Conservation (phyloP, 2,113 vertebrate species). For the Corvus hawaiiensis region DNA sequence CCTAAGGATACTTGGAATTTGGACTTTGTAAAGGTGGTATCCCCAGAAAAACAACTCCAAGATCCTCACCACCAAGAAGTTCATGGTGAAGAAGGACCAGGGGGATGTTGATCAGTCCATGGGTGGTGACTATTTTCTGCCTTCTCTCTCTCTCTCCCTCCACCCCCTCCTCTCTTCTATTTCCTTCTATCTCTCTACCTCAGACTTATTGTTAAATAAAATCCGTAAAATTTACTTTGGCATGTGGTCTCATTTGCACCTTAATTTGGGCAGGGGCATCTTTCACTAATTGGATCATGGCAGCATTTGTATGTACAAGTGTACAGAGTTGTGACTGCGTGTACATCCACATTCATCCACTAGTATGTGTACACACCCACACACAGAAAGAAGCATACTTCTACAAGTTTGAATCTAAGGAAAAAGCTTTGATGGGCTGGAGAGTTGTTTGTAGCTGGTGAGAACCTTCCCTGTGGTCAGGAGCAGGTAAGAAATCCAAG, state of each 20-base stretch:
- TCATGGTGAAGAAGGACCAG: neutral
- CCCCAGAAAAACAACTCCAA: rapidly evolving
- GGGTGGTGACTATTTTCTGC: neutral
- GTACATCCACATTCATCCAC: neutral
- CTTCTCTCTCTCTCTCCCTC: neutral
- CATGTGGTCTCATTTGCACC: neutral
- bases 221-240: rapidly evolving
- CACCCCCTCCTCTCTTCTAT: rapidly evolving
- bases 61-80: neutral
- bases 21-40: neutral
- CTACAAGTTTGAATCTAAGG: neutral
- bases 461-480: neutral
- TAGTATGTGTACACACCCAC: neutral
- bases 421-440: neutral
- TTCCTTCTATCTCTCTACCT: neutral
- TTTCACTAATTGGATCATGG: neutral
- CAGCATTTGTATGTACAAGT: neutral
- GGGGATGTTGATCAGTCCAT: neutral
- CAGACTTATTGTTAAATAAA: neutral
- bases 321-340: neutral
- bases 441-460: neutral
- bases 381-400: neutral
- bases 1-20: neutral
- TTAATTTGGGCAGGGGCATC: neutral
- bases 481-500: neutral